phyloP scores from a whole-genome alignment of 2,888 invertebrate genomes.

The Pachycephus smyrnensis region DNA sequence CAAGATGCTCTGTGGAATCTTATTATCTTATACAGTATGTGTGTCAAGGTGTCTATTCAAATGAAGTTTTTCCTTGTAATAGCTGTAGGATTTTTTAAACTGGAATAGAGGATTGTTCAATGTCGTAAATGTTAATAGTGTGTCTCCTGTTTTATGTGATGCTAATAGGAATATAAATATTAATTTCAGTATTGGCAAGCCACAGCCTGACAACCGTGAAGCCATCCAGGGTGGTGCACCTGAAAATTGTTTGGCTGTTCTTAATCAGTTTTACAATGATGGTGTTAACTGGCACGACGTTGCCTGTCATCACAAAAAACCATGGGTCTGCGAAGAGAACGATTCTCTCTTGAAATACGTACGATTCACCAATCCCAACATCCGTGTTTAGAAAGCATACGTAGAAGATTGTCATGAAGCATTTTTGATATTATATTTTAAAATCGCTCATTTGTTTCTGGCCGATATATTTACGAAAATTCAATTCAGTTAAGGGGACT shows the following conservation, averaged over 20 bases:
- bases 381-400: conserved; percentile 72
- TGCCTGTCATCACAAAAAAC: conserved; percentile 90
- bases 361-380: conserved; percentile 83
- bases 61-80: background rate
- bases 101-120: no score
- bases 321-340: conserved; percentile 90
- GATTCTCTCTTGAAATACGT: conserved; percentile 88
- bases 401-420: background rate
- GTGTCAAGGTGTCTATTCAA: background rate
- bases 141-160: background rate
- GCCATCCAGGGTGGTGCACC: conserved; percentile 84
- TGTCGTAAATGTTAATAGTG: no score
- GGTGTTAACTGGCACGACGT: conserved; percentile 93
- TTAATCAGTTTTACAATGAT: conserved; percentile 92
- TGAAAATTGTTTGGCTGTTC: conserved; percentile 86
- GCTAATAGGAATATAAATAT: background rate
- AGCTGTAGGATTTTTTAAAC: background rate
- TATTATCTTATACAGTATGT: background rate
- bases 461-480: background rate
- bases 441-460: background rate
- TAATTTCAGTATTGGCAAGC: conserved; percentile 75
- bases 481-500: background rate
- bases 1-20: background rate
- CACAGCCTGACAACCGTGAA: conserved; percentile 91
- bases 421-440: background rate